phyloP scores from a whole-genome alignment of 2,113 vertebrate genomes.

The Leuciscus idus region DNA sequence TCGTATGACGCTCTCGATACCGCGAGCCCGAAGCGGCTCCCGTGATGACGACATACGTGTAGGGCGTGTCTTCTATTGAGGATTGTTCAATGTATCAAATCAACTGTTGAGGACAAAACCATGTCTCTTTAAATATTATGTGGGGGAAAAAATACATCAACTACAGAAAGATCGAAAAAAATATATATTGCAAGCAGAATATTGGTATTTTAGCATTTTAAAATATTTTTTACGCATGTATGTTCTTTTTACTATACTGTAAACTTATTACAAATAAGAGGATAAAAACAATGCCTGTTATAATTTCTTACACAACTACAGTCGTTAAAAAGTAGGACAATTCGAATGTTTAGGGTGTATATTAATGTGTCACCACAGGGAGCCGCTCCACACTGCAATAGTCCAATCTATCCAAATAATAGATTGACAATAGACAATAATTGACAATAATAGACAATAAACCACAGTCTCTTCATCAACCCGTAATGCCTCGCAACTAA shows the following conservation, averaged over 20 bases:
- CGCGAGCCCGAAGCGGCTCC: background rate
- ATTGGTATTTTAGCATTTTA: background rate
- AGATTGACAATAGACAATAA: too few species aligned
- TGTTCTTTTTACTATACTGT: background rate
- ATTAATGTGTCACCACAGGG: conserved; percentile 52
- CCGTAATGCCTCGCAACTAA: background rate
- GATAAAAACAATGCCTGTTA: background rate
- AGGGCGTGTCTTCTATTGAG: conserved; percentile 10
- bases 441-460: too few species aligned
- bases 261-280: too few species aligned
- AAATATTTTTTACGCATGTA: background rate
- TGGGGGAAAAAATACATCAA: background rate
- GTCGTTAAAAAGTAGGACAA: background rate
- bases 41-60: background rate
- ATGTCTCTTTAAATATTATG: background rate
- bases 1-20: too few species aligned
- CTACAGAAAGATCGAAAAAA: background rate
- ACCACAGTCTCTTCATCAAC: too few species aligned
- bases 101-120: background rate
- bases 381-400: conserved; percentile 59
- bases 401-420: too few species aligned
- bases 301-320: background rate
- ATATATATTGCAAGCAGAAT: background rate
- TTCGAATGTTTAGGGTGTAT: background rate
- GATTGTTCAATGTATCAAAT: background rate